Percentiles rank a stretch among this genome's conserved stretches.
These are phyloP conservation scores for Ellobium chinense DNA, from an alignment of 2,888 invertebrate genomes.

Conservation along the genomic window DNA sequence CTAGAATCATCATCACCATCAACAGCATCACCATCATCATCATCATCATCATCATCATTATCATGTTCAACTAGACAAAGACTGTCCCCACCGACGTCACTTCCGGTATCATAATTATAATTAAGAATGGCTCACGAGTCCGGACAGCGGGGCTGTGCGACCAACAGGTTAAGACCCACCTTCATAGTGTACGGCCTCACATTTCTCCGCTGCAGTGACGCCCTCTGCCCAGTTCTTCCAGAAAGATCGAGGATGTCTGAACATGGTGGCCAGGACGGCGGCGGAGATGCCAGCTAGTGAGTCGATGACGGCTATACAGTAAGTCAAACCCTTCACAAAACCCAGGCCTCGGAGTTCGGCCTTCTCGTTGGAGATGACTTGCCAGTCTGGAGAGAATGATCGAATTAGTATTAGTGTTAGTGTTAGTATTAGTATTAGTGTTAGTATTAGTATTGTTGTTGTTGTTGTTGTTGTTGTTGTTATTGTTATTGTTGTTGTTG, in stretches of 20 bases:
- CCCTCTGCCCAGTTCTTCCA: constrained; percentile 49
- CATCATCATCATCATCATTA: no score
- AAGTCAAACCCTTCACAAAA: constrained; percentile 49
- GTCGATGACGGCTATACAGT: constrained; percentile 50
- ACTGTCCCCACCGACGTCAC: no score
- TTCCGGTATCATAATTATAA: no score
- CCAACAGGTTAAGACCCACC: no score
- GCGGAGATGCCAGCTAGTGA: constrained; percentile 46
- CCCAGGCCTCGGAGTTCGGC: constrained; percentile 42
- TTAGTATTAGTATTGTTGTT: no score
- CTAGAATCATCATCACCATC: no score
- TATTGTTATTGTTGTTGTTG: not conserved
- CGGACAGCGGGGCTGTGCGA: no score
- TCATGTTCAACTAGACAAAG: no score
- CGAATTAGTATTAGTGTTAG: no score
- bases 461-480: not conserved
- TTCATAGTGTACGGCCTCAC: constrained; percentile 38
- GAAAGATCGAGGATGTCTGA: constrained; percentile 39
- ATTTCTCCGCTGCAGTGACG: constrained; percentile 11
- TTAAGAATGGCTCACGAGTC: no score
- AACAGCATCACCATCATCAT: no score
- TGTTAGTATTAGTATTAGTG: no score
- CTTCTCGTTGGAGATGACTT: constrained; percentile 36
- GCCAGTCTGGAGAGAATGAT: constrained; percentile 45
- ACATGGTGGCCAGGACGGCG: constrained; percentile 47